Evolutionary conservation across 2,888 invertebrate genomes (phyloP).

Genomic region (Eurytoma adleriae): DNA sequence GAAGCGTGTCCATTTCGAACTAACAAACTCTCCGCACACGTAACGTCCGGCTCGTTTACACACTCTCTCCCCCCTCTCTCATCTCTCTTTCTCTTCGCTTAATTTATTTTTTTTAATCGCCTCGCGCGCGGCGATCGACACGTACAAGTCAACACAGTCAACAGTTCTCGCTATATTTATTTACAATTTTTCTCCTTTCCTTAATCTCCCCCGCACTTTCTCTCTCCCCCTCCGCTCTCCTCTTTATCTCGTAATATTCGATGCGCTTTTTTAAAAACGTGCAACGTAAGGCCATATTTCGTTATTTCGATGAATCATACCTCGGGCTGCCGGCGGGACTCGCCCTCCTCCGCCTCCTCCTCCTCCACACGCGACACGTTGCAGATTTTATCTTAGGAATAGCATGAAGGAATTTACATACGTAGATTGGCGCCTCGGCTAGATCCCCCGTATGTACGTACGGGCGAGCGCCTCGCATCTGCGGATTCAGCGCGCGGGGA

Average conservation of each 20-base stretch:
- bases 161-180: constrained; percentile 52
- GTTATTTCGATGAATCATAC: constrained; percentile 55
- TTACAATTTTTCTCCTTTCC: constrained; percentile 28
- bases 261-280: constrained; percentile 48
- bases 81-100: constrained; percentile 28
- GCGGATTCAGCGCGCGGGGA: constrained; percentile 23
- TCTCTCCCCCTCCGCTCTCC: background rate
- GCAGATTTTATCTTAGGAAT: constrained; percentile 57
- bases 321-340: constrained; percentile 15
- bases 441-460: constrained; percentile 6
- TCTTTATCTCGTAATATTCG: constrained; percentile 32
- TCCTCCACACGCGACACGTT: constrained; percentile 44
- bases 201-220: background rate
- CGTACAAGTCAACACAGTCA: constrained; percentile 53
- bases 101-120: constrained; percentile 55
- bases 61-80: constrained; percentile 15
- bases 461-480: constrained; percentile 2
- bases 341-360: constrained; percentile 25
- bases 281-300: constrained; percentile 55
- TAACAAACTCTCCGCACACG: constrained; percentile 35
- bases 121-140: constrained; percentile 51
- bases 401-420: constrained; percentile 52
- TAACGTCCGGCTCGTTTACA: constrained; percentile 24
- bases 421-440: constrained; percentile 48
- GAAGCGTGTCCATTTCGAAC: constrained; percentile 16